These are phyloP conservation scores for Thunnus maccoyii DNA, from an alignment of 2,113 vertebrate genomes.

Conservation along the genomic window DNA sequence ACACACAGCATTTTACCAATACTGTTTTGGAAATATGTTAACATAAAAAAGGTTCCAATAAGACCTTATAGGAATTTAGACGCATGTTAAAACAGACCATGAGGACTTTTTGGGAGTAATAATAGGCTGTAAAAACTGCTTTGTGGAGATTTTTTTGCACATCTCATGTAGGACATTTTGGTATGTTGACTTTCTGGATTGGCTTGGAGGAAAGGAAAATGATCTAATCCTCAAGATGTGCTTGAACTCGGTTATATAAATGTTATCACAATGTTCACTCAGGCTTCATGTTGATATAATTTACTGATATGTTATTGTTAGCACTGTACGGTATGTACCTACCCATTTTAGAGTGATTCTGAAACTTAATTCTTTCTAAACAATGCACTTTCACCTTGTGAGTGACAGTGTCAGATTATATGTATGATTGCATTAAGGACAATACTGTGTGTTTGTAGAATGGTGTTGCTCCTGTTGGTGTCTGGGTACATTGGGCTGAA, in stretches of 20 bases:
- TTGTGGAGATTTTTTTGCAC: not conserved
- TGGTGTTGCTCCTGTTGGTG: constrained; percentile 83
- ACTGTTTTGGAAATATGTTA: not conserved
- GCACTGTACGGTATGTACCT: constrained; percentile 7
- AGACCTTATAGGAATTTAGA: not conserved
- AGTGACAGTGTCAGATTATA: not conserved
- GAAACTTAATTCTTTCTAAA: not conserved
- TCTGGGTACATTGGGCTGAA: constrained; percentile 87
- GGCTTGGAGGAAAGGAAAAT: not conserved
- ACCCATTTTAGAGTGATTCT: not conserved
- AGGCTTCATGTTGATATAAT: constrained; percentile 4
- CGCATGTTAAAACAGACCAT: not conserved
- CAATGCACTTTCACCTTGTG: not conserved
- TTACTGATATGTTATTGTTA: constrained; percentile 17
- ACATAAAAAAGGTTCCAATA: not conserved
- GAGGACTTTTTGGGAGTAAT: not conserved
- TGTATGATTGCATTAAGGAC: not conserved
- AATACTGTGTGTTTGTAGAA: constrained; percentile 70
- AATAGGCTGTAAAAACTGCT: not conserved
- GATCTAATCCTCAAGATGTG: not conserved
- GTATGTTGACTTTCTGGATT: constrained; percentile 52
- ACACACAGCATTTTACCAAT: not conserved
- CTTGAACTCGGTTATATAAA: not conserved
- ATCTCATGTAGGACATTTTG: not conserved
- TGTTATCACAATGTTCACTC: constrained; percentile 10